Evolutionary conservation across 2,888 invertebrate species (phyloP).

Genomic region (Sphaeridia pumilis): DNA sequence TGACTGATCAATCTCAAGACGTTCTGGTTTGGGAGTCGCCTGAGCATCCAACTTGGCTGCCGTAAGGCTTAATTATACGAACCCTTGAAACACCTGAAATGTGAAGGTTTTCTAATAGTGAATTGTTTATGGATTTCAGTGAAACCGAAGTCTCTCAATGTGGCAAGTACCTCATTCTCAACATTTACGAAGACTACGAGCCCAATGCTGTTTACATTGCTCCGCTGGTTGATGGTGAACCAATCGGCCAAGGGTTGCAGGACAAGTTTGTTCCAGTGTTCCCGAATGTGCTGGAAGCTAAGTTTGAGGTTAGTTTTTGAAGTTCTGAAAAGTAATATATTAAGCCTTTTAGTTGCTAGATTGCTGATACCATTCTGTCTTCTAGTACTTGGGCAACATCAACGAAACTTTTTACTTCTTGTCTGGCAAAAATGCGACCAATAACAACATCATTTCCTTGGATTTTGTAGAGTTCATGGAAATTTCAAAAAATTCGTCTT

Average conservation of each 20-base stretch:
- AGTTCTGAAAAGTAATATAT: background rate
- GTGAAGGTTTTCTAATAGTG: background rate
- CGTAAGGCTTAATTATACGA: slow-evolving; percentile 40
- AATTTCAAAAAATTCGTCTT: background rate
- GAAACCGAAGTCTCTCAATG: background rate
- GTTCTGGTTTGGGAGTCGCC: slow-evolving; percentile 44
- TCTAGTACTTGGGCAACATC: slow-evolving; percentile 78
- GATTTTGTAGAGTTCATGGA: background rate
- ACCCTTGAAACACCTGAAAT: background rate
- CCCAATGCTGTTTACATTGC: background rate
- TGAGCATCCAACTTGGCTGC: slow-evolving; percentile 40
- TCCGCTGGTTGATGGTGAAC: background rate
- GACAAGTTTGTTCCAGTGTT: slow-evolving; percentile 3
- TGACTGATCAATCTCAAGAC: slow-evolving; percentile 44
- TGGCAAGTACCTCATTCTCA: background rate
- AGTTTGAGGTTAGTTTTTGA: background rate
- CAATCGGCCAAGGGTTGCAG: background rate
- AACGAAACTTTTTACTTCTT: slow-evolving; percentile 58
- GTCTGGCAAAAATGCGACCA: slow-evolving; percentile 86
- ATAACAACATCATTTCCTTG: slow-evolving; percentile 65
- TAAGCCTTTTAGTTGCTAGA: background rate
- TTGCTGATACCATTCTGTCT: slow-evolving; percentile 3
- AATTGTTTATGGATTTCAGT: background rate
- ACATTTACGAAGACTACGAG: background rate
- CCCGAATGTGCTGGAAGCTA: slow-evolving; percentile 1